Evolutionary conservation across 1,140 invertebrate species (phyloP), one percentile per base, ranked within the genome.

Genomic region (Phymorhynchus buccinoides): DNA sequence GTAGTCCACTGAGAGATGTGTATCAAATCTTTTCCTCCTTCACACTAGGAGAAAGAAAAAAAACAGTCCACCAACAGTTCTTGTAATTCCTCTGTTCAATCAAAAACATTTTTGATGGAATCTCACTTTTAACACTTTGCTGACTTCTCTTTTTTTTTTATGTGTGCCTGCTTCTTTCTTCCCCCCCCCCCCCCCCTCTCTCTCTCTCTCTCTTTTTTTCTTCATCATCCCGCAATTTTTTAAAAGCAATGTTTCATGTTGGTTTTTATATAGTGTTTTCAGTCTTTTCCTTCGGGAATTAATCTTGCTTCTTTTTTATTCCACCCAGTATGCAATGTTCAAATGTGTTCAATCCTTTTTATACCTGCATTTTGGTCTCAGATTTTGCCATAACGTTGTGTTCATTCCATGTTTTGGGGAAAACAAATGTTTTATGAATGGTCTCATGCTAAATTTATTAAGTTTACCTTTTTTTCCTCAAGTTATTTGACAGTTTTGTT

Each of bases 131-230:
- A 41, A 16, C 22, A n/a, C n/a, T n/a, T 41, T 39, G 37, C 37
- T 41, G 35, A 37, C 37, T 22, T 75, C 42, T 41, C 73, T 66
- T 44, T 62, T n/a, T 80, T 35, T 80, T 35, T 71, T 56, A 30
- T 35, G 27, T 71, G 39, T 48, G 52, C 12, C 7, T 62, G n/a
- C 37, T 22, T 44, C 30, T 48, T 73, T 32, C 56, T 52, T 27
- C 41, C 80, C 78, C 12, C 37, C 80, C 83, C 62, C 44, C 84
- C 35, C 48, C 32, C 30, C n/a, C 32, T 56, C 71, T 73, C 56
- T 85, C 39, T 81, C 66, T n/a, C 39, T 44, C 41, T 73, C 12
- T 75, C 27, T 37, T 22, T 35, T 27, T 27, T 41, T 75, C 35
- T 27, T 22, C 42, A 22, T 75, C 27, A 18, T 41, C 9, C 9